Conservation (phyloP, 1,140 invertebrate genomes). For the Eufriesea mexicana region DNA sequence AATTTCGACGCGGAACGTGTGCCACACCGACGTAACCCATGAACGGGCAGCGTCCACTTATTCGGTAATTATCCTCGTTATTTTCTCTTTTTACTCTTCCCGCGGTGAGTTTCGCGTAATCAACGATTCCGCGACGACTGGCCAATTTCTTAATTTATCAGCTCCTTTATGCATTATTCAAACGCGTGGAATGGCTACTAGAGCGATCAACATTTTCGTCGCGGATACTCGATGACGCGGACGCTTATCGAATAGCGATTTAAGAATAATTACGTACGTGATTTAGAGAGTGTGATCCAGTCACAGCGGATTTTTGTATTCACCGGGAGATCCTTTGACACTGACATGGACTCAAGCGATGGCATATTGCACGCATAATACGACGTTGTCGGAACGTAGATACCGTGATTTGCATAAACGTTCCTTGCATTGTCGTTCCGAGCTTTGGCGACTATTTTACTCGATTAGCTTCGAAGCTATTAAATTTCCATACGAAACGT, state of each 20-base stretch:
- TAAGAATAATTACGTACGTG: background rate
- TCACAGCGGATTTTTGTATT: background rate
- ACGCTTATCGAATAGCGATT: background rate
- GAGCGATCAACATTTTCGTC: background rate
- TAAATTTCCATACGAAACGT: no score
- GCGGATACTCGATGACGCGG: background rate
- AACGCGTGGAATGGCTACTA: background rate
- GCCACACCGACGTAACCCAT: background rate
- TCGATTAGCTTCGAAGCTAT: no score
- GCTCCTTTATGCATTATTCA: background rate
- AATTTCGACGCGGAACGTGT: background rate
- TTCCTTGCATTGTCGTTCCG: no score
- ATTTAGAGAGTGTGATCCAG: background rate
- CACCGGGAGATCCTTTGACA: background rate
- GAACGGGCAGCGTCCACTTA: background rate
- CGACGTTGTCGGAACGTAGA: background rate
- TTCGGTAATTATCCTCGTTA: background rate
- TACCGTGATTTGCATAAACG: no score
- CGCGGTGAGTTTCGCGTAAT: background rate
- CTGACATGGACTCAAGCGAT: background rate
- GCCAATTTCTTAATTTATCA: constrained; percentile 5
- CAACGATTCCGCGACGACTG: background rate
- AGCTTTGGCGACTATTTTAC: no score
- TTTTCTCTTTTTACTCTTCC: background rate
- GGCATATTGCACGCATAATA: background rate